Conservation (phyloP, 1,140 invertebrate genomes). For the Sipha flava region DNA sequence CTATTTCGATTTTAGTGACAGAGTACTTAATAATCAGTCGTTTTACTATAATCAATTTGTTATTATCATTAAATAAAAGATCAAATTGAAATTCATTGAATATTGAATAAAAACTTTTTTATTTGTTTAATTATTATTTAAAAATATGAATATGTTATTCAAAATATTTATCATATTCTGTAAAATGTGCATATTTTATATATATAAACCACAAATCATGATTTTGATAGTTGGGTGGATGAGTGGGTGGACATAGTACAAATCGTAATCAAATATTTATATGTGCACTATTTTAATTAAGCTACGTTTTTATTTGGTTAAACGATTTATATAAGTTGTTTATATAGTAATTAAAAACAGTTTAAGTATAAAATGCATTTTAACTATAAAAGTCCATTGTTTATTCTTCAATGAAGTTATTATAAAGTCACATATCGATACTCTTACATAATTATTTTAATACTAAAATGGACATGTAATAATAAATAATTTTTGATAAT, state of each 20-base stretch:
- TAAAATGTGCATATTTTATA: neutral
- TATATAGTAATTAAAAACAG: neutral
- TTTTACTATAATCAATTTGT: neutral
- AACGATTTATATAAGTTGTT: neutral
- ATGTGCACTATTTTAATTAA: too few species aligned
- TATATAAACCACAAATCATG: neutral
- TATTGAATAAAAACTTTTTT: neutral
- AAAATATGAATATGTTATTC: too few species aligned
- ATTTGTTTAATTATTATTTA: neutral
- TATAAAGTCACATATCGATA: too few species aligned
- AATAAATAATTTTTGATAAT: too few species aligned
- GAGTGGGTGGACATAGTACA: too few species aligned
- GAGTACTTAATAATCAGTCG: neutral
- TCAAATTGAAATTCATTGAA: neutral
- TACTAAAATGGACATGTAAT: too few species aligned
- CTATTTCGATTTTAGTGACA: neutral
- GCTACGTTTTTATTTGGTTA: neutral
- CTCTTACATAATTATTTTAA: too few species aligned
- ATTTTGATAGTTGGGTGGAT: too few species aligned
- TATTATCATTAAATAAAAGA: neutral
- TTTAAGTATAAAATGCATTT: neutral
- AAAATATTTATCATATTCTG: neutral
- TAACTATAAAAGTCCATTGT: neutral
- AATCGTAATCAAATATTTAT: neutral
- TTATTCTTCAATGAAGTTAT: too few species aligned